Base-by-base conservation (phyloP, 2,797 vertebrate species). In the Oreortyx pictus region DNA sequence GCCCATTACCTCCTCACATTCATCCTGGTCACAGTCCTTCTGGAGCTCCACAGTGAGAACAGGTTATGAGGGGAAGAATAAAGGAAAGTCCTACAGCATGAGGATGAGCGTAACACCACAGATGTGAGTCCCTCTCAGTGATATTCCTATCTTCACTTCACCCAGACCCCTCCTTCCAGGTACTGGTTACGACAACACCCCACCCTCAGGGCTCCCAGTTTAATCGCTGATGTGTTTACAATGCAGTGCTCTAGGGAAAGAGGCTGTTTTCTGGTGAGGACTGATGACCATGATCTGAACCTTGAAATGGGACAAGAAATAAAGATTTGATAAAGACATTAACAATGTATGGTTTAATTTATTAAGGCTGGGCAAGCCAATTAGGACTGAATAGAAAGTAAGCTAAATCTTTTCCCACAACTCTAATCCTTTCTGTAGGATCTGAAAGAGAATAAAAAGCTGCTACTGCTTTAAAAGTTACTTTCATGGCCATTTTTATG, bases 371-470 rank as follows among this genome's bases (percentile, higher is more conserved):
- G 64, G 87, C 76, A 94, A 95, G 71, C 76, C 89, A 95, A 95
- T 94, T 95, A 93, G 71, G 54, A 78, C 44, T 90, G 86, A 94
- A 94, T 79, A 92, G 85, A 93, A 94, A 94, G 89, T 71, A 83
- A 94, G 92, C 64, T 94, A 89, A 96, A 94, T 93, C 92, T 96
- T 95, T 91, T 95, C 84, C 90, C 84, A 88, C 70, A 93, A 89
- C 84, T 88, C 82, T 94, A 94, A 96, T 96, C 86, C 94, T 94
- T 96, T 94, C 82, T 83, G 86, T 85, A 95, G 82, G 66, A 94
- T 95, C 94, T 94, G 84, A 93, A 94, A 90, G 74, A 85, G 86
- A 95, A 95, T 90, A 93, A 89, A 95, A 90, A 89, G 44, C 90
- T 88, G 73, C 76, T 86, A 50, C 90, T 92, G 79, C 90, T 95